phyloP scores from a whole-genome alignment of 2,113 vertebrate genomes.

The Campylomormyrus tamandua region DNA sequence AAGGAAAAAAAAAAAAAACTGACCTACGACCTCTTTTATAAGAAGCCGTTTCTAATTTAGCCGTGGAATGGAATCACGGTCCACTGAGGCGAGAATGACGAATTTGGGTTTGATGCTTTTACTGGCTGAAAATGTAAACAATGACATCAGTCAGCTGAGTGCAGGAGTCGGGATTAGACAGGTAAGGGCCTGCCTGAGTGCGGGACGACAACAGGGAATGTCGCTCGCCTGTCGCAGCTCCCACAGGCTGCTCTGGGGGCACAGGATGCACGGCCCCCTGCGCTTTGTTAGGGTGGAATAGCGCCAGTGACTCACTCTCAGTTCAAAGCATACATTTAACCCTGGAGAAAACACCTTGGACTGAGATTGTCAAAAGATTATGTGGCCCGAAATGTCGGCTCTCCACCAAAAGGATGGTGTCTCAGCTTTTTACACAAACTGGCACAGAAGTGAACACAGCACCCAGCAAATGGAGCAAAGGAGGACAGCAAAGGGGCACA shows the following conservation, averaged over 20 bases:
- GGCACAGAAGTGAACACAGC: not conserved
- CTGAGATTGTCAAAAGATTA: not conserved
- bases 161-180: not conserved
- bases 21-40: not conserved
- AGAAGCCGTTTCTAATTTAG: not conserved
- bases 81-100: not conserved
- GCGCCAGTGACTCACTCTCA: not conserved
- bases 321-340: not conserved
- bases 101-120: not conserved
- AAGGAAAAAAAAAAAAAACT: not conserved
- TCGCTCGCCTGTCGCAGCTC: not conserved
- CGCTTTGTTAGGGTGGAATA: not conserved
- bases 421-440: not conserved
- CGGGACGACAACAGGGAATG: not conserved
- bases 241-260: not conserved
- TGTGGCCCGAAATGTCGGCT: not conserved
- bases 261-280: not conserved
- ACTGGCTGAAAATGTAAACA: conserved; percentile 4
- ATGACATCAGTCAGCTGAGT: not conserved
- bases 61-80: not conserved
- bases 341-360: not conserved
- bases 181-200: conserved; percentile 1
- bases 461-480: not conserved
- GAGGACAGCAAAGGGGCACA: not conserved
- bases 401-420: not conserved